phyloP scores from a whole-genome alignment of 2,797 vertebrate genomes.

The Fratercula arctica region DNA sequence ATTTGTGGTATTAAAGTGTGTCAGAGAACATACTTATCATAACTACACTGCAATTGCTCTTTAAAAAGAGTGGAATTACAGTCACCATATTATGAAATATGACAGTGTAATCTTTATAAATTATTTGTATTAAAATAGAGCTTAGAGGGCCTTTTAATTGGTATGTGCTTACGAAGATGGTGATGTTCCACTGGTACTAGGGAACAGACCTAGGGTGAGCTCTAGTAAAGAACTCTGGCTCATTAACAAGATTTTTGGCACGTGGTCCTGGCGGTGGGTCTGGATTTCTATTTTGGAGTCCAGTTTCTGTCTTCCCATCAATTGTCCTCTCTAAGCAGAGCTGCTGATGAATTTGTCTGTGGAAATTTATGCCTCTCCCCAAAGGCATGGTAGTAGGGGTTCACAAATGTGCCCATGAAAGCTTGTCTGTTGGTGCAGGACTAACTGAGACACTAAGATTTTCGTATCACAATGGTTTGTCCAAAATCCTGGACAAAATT shows the following conservation, averaged over 20 bases:
- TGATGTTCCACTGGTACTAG: neutral
- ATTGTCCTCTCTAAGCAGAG: neutral
- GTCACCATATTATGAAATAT: constrained; percentile 44
- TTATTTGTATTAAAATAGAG: constrained; percentile 20
- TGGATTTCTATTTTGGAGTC: neutral
- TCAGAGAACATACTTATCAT: constrained; percentile 58
- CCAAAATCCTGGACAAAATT: neutral
- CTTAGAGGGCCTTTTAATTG: neutral
- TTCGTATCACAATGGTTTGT: neutral
- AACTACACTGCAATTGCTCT: constrained; percentile 59
- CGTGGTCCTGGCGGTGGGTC: accelerated
- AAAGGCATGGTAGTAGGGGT: neutral
- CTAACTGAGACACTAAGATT: accelerated
- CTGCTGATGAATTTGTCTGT: neutral
- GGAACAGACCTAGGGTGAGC: neutral
- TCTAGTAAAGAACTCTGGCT: neutral
- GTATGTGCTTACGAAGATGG: neutral
- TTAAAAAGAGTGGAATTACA: constrained; percentile 51
- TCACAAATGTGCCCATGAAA: neutral
- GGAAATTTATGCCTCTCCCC: neutral
- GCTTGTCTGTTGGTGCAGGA: neutral
- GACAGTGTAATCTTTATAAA: neutral
- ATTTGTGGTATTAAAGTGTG: constrained; percentile 51
- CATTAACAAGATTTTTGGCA: neutral
- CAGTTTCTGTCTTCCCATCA: neutral